Evolutionary conservation across 1,140 invertebrate genomes (phyloP).

Genomic region (Neuroterus valhalla): DNA sequence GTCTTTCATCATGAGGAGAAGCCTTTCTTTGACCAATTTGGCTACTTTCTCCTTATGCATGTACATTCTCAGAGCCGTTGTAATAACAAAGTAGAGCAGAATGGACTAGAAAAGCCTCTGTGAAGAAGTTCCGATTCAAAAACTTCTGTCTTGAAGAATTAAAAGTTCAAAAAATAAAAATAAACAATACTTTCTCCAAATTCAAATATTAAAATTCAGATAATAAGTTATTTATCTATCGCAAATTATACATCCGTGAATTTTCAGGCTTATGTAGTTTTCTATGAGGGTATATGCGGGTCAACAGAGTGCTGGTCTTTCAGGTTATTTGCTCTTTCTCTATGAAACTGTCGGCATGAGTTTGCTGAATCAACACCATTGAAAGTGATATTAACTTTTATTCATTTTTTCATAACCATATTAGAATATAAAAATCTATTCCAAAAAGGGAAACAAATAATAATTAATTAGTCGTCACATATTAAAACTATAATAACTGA

Average conservation of each 20-base stretch:
- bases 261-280: no score
- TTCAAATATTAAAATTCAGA: no score
- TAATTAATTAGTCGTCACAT: no score
- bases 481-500: no score
- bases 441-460: no score
- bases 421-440: not conserved
- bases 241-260: no score
- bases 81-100: not conserved
- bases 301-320: slow-evolving; percentile 6
- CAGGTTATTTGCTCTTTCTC: slow-evolving; percentile 16
- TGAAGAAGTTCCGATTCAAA: not conserved
- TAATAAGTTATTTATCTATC: no score
- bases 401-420: not conserved
- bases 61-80: slow-evolving; percentile 3
- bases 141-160: not conserved
- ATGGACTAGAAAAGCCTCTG: not conserved
- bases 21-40: slow-evolving; percentile 17
- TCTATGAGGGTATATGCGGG: not conserved
- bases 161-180: not conserved
- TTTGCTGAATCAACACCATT: not conserved
- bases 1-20: not conserved
- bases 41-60: slow-evolving; percentile 11
- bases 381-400: slow-evolving; percentile 1
- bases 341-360: slow-evolving; percentile 7
- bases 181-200: not conserved